phyloP scores from a whole-genome alignment of 2,888 invertebrate species.

The Sceliomorpha sp. region DNA sequence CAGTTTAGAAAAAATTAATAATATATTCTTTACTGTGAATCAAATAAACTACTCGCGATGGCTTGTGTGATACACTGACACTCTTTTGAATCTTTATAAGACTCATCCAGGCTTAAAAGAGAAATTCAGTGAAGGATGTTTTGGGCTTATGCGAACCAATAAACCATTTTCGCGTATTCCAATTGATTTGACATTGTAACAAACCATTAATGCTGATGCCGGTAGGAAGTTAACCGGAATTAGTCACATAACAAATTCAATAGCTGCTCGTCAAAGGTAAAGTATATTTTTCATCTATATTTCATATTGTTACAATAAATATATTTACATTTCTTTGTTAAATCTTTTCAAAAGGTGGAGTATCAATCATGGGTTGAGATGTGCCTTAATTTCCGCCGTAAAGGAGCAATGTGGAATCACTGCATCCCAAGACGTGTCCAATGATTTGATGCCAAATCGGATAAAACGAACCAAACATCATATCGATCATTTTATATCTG shows the following conservation, averaged over 20 bases:
- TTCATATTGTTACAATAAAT: too few species aligned
- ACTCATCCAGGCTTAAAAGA: conserved; percentile 43
- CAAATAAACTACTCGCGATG: conserved; percentile 51
- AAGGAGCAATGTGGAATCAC: too few species aligned
- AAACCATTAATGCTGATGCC: conserved; percentile 59
- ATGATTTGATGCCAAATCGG: too few species aligned
- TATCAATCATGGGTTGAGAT: too few species aligned
- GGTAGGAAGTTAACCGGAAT: conserved; percentile 35
- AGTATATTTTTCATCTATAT: too few species aligned
- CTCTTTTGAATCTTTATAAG: conserved; percentile 30
- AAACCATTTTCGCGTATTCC: conserved; percentile 52
- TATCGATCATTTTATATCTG: too few species aligned
- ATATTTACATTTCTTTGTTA: too few species aligned
- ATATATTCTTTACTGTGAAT: conserved; percentile 51
- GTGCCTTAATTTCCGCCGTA: too few species aligned
- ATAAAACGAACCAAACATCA: too few species aligned
- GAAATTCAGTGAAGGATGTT: conserved; percentile 30
- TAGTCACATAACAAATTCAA: conserved; percentile 10
- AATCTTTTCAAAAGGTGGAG: too few species aligned
- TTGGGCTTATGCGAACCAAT: conserved; percentile 50
- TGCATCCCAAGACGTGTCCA: too few species aligned
- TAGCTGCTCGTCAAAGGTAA: conserved; percentile 16
- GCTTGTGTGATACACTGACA: conserved; percentile 36
- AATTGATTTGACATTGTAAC: conserved; percentile 55
- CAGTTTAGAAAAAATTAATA: conserved; percentile 39